Conservation (phyloP, 2,113 vertebrate species). For the Cyanoramphus novaezelandiae region DNA sequence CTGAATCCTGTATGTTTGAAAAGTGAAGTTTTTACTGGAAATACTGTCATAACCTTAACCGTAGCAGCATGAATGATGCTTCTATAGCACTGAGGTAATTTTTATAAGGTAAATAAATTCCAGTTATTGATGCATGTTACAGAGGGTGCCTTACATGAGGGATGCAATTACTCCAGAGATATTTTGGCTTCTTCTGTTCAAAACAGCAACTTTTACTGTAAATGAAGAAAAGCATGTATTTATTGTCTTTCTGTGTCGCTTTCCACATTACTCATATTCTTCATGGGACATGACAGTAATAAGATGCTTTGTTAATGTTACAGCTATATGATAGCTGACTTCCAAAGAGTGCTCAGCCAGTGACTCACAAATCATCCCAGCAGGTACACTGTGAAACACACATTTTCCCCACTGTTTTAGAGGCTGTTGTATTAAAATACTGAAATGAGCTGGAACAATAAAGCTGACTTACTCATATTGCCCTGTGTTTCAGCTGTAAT, state of each 20-base stretch:
- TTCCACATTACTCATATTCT: constrained; percentile 29
- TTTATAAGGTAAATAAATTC: constrained; percentile 53
- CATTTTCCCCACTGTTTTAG: constrained; percentile 25
- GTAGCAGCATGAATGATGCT: not conserved
- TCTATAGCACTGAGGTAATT: constrained; percentile 31
- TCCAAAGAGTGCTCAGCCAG: not conserved
- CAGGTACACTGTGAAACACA: not conserved
- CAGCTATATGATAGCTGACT: not conserved
- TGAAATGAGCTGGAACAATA: constrained; percentile 14
- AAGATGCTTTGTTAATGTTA: not conserved
- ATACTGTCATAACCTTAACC: not conserved
- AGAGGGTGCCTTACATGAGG: not conserved
- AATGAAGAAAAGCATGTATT: not conserved
- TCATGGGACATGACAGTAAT: constrained; percentile 14
- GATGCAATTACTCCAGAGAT: not conserved
- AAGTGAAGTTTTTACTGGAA: constrained; percentile 51
- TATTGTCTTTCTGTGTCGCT: not conserved
- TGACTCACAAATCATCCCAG: not conserved
- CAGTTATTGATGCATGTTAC: not conserved
- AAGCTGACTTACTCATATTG: not conserved
- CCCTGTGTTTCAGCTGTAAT: not conserved
- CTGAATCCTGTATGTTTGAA: constrained; percentile 19
- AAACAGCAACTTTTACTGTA: constrained; percentile 14
- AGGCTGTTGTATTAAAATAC: not conserved
- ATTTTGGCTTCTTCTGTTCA: not conserved